Conservation (phyloP, 2,797 vertebrate genomes). For the Numenius phaeopus region DNA sequence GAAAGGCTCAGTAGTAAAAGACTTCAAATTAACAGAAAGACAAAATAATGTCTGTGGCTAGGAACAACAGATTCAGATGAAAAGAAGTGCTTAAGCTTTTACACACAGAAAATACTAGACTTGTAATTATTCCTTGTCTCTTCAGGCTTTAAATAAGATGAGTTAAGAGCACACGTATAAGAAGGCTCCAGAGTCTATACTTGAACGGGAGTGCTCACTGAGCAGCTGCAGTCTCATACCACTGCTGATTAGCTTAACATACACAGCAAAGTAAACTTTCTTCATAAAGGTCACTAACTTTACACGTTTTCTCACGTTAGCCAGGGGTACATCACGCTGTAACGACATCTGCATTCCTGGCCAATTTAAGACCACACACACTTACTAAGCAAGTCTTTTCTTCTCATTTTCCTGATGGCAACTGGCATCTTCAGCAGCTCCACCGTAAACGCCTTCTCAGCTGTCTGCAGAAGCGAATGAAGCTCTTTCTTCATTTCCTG, state of each 20-base stretch:
- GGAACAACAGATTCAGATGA: background rate
- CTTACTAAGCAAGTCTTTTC: conserved; percentile 77
- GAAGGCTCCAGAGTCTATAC: background rate
- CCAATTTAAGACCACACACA: accelerated
- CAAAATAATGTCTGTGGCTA: background rate
- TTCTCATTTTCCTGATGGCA: conserved; percentile 75
- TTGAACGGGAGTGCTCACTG: background rate
- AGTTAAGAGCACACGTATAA: background rate
- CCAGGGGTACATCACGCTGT: accelerated
- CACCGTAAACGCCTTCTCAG: conserved; percentile 82
- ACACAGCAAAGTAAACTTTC: background rate
- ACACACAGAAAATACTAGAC: background rate
- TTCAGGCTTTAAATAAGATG: background rate
- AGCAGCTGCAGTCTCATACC: background rate
- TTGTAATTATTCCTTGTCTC: background rate
- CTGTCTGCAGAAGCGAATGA: conserved; percentile 76
- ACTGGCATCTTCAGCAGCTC: conserved; percentile 84
- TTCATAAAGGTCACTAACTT: background rate
- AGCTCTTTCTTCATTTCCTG: conserved; percentile 80
- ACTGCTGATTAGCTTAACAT: background rate
- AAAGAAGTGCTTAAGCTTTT: background rate
- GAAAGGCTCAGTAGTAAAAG: background rate
- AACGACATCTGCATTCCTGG: accelerated
- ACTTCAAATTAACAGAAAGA: background rate
- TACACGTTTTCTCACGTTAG: accelerated